A percentile compares a stretch with the other conserved stretches of the same genome.
phyloP scores from a whole-genome alignment of 2,888 invertebrate species.

The Coecobrya sp. region DNA sequence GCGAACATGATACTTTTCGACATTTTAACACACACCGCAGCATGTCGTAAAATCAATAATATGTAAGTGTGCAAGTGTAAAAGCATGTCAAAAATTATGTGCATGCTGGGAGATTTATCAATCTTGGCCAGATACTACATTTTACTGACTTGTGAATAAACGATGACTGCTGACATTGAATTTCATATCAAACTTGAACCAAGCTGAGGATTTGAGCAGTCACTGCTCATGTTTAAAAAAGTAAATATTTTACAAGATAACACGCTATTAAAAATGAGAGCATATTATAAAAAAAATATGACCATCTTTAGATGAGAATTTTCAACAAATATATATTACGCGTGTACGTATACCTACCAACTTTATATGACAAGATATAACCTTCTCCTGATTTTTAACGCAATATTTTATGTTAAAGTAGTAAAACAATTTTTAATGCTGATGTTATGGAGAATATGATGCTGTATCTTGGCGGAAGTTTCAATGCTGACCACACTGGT shows the following conservation, averaged over 20 bases:
- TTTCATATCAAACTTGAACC: too few species aligned
- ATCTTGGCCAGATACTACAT: not conserved
- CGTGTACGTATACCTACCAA: too few species aligned
- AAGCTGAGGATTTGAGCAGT: too few species aligned
- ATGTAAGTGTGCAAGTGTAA: too few species aligned
- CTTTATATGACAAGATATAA: not conserved
- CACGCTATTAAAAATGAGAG: too few species aligned
- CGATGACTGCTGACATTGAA: too few species aligned
- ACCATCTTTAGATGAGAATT: not conserved
- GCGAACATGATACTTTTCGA: not conserved
- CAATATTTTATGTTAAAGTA: not conserved
- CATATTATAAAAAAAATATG: not conserved
- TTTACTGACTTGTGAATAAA: too few species aligned
- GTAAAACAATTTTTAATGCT: not conserved
- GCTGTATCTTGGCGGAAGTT: not conserved
- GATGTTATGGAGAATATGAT: not conserved
- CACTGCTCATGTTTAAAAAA: too few species aligned
- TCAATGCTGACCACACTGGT: conserved; percentile 16
- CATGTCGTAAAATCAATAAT: not conserved
- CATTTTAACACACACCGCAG: not conserved
- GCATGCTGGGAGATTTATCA: not conserved
- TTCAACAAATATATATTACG: not conserved
- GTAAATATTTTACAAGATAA: too few species aligned
- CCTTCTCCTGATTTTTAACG: not conserved
- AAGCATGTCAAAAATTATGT: not conserved